A percentile compares a stretch with the other conserved stretches of the same genome.
These are phyloP conservation scores for Pogoniulus pusillus DNA, from an alignment of 2,797 vertebrate species.

Conservation along the genomic window DNA sequence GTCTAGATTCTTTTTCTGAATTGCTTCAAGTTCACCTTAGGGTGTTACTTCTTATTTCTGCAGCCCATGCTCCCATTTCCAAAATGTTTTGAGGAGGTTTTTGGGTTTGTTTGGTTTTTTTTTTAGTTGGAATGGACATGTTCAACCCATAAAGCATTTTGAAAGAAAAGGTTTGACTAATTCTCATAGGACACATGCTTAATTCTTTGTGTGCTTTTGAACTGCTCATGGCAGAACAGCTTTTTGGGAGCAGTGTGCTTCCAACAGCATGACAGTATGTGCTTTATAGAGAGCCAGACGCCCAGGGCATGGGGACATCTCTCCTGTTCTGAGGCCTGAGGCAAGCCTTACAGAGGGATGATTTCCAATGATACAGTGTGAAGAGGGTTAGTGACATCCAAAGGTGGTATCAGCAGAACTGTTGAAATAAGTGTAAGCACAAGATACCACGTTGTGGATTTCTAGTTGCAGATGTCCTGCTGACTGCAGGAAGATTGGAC, in stretches of 20 bases:
- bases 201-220: not conserved
- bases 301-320: not conserved
- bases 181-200: not conserved
- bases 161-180: not conserved
- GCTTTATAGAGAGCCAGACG: not conserved
- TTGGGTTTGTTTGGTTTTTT: too few relatives aligned
- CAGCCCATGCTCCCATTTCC: not conserved
- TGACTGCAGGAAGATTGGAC: too few relatives aligned
- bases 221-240: not conserved
- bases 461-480: too few relatives aligned
- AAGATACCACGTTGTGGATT: not conserved
- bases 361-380: fast-evolving
- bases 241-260: not conserved
- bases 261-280: not conserved
- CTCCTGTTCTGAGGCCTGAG: not conserved
- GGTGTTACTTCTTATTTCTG: not conserved
- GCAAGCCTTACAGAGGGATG: not conserved
- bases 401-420: not conserved
- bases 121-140: not conserved
- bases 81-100: not conserved
- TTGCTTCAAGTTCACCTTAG: not conserved
- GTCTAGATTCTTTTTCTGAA: not conserved
- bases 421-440: not conserved
- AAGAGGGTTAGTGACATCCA: not conserved
- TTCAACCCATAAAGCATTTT: not conserved